A percentile compares a stretch with the other conserved stretches of the same genome.
Evolutionary conservation across 35 echinoderm and acorn worm species (phyloP).

Genomic region (Eucidaris tribuloides): DNA sequence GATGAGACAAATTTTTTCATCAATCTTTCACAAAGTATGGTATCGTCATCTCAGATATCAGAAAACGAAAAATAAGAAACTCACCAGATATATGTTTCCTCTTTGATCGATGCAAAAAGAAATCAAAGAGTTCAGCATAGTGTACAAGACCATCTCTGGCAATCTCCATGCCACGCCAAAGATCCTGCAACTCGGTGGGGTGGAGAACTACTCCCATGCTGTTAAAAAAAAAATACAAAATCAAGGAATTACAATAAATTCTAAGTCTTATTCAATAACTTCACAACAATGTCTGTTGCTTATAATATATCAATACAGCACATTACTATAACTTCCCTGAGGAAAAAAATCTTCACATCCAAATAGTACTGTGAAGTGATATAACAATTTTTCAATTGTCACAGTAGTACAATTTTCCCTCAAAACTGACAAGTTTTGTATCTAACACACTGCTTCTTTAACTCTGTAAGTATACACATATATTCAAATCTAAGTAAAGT

Average conservation of each 20-base stretch:
- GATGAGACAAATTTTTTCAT: too few relatives aligned
- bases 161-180: conserved; percentile 75
- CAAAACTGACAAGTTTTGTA: too few relatives aligned
- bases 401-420: too few relatives aligned
- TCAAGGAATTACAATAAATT: not conserved
- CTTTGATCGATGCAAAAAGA: conserved; percentile 52
- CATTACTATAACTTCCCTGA: too few relatives aligned
- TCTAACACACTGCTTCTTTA: too few relatives aligned
- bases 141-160: conserved; percentile 78
- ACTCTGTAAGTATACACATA: too few relatives aligned
- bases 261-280: not conserved
- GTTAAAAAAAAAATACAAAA: not conserved
- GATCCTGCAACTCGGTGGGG: conserved; percentile 79
- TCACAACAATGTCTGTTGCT: not conserved
- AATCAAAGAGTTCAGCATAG: conserved; percentile 80
- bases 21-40: not conserved
- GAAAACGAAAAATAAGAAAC: not conserved
- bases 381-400: too few relatives aligned
- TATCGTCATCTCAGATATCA: not conserved
- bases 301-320: too few relatives aligned
- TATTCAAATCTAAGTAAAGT: too few relatives aligned
- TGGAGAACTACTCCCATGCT: conserved; percentile 77
- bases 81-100: conserved; percentile 11
- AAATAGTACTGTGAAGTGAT: too few relatives aligned
- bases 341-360: too few relatives aligned